Evolutionary conservation across 1,140 invertebrate species (phyloP).

Genomic region (Aphaenogaster rudis): DNA sequence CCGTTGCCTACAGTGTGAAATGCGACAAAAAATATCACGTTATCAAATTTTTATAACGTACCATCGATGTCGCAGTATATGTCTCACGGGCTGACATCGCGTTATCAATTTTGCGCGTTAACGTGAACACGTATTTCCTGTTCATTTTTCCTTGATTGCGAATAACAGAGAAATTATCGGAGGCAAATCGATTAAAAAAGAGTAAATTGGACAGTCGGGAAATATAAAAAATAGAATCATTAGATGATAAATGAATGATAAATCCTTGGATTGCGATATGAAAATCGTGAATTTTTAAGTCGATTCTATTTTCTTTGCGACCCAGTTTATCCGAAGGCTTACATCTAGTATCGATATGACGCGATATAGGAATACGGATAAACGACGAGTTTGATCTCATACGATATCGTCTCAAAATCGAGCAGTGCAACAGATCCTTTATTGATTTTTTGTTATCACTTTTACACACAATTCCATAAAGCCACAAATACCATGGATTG

Average conservation of each 20-base stretch:
- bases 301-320: background rate
- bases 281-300: background rate
- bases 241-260: background rate
- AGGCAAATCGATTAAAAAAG: background rate
- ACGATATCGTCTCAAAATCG: background rate
- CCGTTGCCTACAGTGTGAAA: background rate
- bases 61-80: constrained; percentile 12
- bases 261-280: background rate
- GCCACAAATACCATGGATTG: background rate
- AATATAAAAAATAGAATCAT: background rate
- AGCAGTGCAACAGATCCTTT: background rate
- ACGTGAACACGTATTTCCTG: background rate
- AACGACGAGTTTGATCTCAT: constrained; percentile 11
- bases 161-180: background rate
- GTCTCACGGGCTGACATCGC: background rate
- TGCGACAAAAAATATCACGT: constrained; percentile 15
- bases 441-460: constrained; percentile 24
- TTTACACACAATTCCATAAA: background rate
- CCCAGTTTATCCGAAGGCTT: background rate
- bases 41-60: constrained; percentile 50
- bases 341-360: background rate
- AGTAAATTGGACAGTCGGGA: background rate
- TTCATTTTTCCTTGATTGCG: constrained; percentile 4
- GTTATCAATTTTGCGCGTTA: constrained; percentile 46
- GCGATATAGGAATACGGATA: constrained; percentile 8